Evolutionary conservation across 1,140 invertebrate genomes (phyloP), one percentile per base, ranked within the genome.

Genomic region (Cataglyphis hispanica): DNA sequence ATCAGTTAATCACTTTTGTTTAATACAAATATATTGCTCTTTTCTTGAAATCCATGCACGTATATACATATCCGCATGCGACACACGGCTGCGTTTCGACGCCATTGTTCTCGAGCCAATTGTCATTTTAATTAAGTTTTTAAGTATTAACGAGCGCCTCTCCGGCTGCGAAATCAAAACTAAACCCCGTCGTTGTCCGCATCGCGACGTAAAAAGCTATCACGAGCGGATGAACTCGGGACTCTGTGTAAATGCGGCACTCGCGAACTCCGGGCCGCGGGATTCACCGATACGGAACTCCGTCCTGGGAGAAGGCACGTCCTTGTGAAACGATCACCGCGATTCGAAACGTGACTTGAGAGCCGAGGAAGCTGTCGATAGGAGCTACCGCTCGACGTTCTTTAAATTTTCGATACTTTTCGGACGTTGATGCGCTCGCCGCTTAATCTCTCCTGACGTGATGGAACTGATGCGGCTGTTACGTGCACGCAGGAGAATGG

Each of bases 241-340:
- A 58, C 43, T 67, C 34, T 25, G 22, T 31, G 60, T 63, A 43
- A 86, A 43, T 58, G 70, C 53, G 27, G 31, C 16, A 66, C 69
- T 69, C 22, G 13, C 43, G 58, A 25, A 27, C 58, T 11, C 74
- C 63, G 63, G n/a, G 69, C 50, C 70, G 16, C 10, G 72, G 64
- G 34, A 86, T 86, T 89, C 87, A 69, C 78, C 60, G 66, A 63
- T 69, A 53, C 43, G 46, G 63, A 70, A 69, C 69, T 87, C 63
- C n/a, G 67, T 63, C 31, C 60, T 11, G 60, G 61, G 61, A 70
- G 85, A 80, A 85, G 84, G 74, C 89, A 90, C 89, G 88, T 90
- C 63, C 25, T 76, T 75, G 75, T 87, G 87, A 89, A 89, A 89
- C 86, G 89, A 90, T 90, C 88, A 87, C 89, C 88, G 81, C 88